A percentile compares a stretch with the other conserved stretches of the same genome.
These are phyloP conservation scores for Macrostomum lignano DNA, from an alignment of 1,140 invertebrate genomes.

Conservation along the genomic window DNA sequence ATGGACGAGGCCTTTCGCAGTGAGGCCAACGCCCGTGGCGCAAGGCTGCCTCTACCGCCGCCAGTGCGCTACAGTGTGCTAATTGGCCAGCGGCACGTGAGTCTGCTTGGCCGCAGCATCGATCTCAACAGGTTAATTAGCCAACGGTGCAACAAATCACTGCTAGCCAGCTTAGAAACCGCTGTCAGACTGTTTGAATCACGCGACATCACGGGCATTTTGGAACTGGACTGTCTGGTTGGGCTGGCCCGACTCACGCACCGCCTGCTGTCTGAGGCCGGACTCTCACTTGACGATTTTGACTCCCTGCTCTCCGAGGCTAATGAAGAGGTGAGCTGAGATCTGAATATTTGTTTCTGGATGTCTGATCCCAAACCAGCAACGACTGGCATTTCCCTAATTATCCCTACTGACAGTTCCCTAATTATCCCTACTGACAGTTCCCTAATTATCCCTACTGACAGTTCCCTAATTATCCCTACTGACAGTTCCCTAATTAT, in stretches of 20 bases:
- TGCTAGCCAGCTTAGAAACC: slow-evolving; percentile 74
- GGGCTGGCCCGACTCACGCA: slow-evolving; percentile 74
- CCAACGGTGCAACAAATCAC: slow-evolving; percentile 72
- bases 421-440: too few relatives aligned
- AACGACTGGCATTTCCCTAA: too few relatives aligned
- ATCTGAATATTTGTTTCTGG: slow-evolving; percentile 63
- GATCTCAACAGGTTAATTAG: slow-evolving; percentile 82
- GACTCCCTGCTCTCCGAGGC: too few relatives aligned
- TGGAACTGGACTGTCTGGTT: slow-evolving; percentile 68
- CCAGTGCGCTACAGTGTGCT: slow-evolving; percentile 78
- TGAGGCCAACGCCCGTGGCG: slow-evolving; percentile 57
- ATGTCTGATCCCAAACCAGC: too few relatives aligned
- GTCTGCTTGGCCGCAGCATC: slow-evolving; percentile 72
- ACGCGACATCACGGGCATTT: slow-evolving; percentile 85
- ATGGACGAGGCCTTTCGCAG: slow-evolving; percentile 79
- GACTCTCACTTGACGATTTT: too few relatives aligned
- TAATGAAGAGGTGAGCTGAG: too few relatives aligned
- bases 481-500: too few relatives aligned
- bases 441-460: too few relatives aligned
- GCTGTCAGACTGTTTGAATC: slow-evolving; percentile 80
- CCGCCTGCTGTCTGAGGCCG: slow-evolving; percentile 60
- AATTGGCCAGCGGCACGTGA: slow-evolving; percentile 75
- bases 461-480: too few relatives aligned
- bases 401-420: too few relatives aligned
- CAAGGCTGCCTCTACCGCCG: slow-evolving; percentile 44